Evolutionary conservation across 2,888 invertebrate species (phyloP), one percentile per base, ranked within the genome.

Genomic region (Eupithecia subfuscata): DNA sequence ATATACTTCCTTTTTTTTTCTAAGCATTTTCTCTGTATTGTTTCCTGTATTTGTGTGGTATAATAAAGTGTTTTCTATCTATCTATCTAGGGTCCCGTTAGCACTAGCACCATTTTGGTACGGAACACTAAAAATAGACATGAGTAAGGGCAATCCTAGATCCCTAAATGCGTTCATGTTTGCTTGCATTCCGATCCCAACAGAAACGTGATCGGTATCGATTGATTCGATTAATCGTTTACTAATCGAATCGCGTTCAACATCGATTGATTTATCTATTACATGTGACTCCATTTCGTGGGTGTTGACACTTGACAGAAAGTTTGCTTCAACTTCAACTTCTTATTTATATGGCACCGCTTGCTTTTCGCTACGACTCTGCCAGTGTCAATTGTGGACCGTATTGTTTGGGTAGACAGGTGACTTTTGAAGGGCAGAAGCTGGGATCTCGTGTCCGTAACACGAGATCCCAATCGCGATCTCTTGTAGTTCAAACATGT

Each of bases 231-330:
- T 25, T 60, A 60, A 22, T 56, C 56, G 56, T 60, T 60, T 12
- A 60, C 60, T 60, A 25, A 60, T 60, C 22, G 60, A 60, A 60
- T 60, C 5, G 12, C 25, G 60, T 11, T 56, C 22, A 56, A n/a
- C 3, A 14, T 60, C 60, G 60, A 60, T 60, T 60, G 60, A 60
- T 60, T 60, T 60, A 60, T 60, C 60, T 60, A 60, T 60, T 22
- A 22, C 56, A 60, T 9, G 56, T 56, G 60, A 60, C 11, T 25
- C 1, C 14, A 25, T 25, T 25, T 25, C 25, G 60, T 60, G 60
- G 25, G 22, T 60, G 12, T 60, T 5, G 56, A 11, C 22, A 25
- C 5, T 60, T 5, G 56, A 11, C 22, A 25, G 12, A 60, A 12
- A 60, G 12, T 60, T 60, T 25, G 12, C 60, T 60, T n/a, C n/a